Evolutionary conservation across 2,888 invertebrate genomes (phyloP).

Genomic region (Xanthorhoe designata): DNA sequence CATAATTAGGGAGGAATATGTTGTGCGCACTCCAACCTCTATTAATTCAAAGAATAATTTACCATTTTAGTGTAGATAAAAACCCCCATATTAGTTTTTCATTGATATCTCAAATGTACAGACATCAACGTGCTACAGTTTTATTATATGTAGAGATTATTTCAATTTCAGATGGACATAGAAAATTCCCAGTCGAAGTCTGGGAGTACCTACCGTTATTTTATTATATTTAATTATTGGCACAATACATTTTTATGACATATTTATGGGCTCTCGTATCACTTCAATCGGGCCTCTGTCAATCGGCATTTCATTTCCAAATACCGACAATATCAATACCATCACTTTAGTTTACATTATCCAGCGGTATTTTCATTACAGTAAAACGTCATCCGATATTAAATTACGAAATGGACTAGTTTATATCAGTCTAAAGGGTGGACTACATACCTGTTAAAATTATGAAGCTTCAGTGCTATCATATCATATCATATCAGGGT

Average conservation of each 20-base stretch:
- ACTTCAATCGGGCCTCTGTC: not conserved
- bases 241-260: not conserved
- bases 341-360: conserved; percentile 22
- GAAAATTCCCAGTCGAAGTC: no score
- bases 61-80: no score
- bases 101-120: no score
- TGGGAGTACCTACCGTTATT: not conserved
- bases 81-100: no score
- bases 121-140: no score
- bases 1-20: no score
- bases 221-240: not conserved
- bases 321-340: conserved; percentile 4
- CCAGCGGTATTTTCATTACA: conserved; percentile 29
- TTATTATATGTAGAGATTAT: no score
- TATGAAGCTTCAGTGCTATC: not conserved
- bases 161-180: no score
- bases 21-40: no score
- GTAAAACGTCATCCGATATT: conserved; percentile 23
- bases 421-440: conserved; percentile 10
- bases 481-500: no score
- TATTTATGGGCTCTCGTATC: not conserved
- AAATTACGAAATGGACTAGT: conserved; percentile 25
- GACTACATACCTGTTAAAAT: not conserved
- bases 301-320: not conserved
- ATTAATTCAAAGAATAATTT: no score